Evolutionary conservation across 2,113 vertebrate genomes (phyloP), one percentile per base, ranked within the genome.

Genomic region (Caloenas nicobarica): DNA sequence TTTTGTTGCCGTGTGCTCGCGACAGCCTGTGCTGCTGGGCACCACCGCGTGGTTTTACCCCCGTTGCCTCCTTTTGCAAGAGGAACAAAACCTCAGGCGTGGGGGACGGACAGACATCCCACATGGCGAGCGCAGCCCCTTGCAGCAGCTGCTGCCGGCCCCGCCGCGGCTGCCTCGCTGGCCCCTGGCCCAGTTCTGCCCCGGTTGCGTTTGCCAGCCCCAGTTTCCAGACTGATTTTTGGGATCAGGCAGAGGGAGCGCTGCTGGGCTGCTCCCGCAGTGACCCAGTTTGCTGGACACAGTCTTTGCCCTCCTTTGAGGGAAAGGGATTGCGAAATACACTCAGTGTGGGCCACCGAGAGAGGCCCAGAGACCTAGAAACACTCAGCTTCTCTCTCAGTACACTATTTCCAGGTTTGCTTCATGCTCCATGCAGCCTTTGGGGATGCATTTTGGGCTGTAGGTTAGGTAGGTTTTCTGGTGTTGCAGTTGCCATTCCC

Each of bases 221-320:
- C 64, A 53, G 44, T 94, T 97, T 94, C 40, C 85, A 65, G 58
- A 74, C 82, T 93, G 6, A 9, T 88, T 77, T 97, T 91, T 72
- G 94, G 95, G 74, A 91, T 58, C 54, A 82, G 50, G 77, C 73
- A 50, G 72, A 83, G 79, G 68, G 33, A 94, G 10, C 26, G 4
- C 70, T 64, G 87, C 92, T 91, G 85, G 85, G 91, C 60, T 87
- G 69, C 40, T 89, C 70, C 57, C 66, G 81, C 70, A 57, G 84
- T 2, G 74, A 93, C 95, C 95, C 88, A 79, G 65, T 96, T 96
- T 94, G 88, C 53, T 81, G 58, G 73, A 76, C 1, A 0, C 79
- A 26, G 40, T 88, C 76, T 93, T 93, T 92, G 90, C 80, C 61
- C 79, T 91, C 61, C 51, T 94, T 74, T 60, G 31, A 0, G 4